Percentiles rank a stretch among this genome's conserved stretches.
Conservation (phyloP, 1,140 invertebrate genomes). For the Adoxophyes honmai region DNA sequence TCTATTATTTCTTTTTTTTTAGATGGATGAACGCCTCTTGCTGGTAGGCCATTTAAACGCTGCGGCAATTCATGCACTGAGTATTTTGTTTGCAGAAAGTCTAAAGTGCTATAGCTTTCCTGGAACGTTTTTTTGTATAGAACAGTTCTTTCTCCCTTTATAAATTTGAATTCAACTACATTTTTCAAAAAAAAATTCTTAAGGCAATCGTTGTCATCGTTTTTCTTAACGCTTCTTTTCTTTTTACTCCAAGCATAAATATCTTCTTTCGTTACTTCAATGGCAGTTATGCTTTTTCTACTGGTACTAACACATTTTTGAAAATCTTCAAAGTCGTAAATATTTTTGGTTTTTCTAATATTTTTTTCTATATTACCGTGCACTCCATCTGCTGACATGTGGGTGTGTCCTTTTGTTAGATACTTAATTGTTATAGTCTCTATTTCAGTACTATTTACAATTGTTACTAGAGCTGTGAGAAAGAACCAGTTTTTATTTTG, state of each 20-base stretch:
- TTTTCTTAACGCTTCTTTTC: neutral
- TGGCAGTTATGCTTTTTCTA: neutral
- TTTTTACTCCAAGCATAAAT: neutral
- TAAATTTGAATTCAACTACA: neutral
- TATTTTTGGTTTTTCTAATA: neutral
- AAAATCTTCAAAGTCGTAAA: neutral
- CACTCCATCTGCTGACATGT: neutral
- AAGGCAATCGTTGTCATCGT: neutral
- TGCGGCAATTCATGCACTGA: neutral
- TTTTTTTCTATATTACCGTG: constrained; percentile 5
- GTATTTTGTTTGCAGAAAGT: neutral
- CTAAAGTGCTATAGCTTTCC: neutral
- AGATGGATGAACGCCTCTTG: neutral
- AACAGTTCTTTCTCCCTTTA: neutral
- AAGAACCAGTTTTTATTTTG: neutral
- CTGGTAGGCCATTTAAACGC: neutral
- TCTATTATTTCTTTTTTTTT: neutral
- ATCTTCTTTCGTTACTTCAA: neutral
- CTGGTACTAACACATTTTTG: neutral
- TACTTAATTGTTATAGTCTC: neutral
- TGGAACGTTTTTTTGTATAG: too few relatives aligned
- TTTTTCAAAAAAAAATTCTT: neutral
- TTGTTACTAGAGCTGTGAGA: neutral
- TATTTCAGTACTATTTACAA: neutral
- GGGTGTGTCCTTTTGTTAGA: neutral